phyloP scores from a whole-genome alignment of 2,113 vertebrate genomes.

The Corvus moneduloides region DNA sequence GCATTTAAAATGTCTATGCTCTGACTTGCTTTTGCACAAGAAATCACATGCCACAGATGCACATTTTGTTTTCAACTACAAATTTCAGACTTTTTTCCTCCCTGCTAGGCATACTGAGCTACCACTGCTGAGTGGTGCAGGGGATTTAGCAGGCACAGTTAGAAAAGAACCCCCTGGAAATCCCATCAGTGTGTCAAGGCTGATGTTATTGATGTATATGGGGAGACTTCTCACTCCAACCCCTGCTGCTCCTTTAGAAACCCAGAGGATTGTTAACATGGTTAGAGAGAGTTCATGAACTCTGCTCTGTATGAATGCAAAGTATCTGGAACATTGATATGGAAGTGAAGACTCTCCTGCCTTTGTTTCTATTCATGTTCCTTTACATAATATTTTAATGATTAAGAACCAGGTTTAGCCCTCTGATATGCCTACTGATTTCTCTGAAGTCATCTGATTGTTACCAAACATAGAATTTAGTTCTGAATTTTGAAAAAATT shows the following conservation, averaged over 20 bases:
- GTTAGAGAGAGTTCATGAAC: constrained; percentile 82
- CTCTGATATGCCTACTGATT: constrained; percentile 24
- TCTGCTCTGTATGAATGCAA: constrained; percentile 79
- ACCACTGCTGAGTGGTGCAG: constrained; percentile 25
- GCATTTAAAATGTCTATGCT: neutral
- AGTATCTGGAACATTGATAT: constrained; percentile 78
- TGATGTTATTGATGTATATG: constrained; percentile 79
- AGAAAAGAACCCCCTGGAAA: constrained; percentile 66
- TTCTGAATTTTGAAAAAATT: neutral
- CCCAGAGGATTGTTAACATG: constrained; percentile 79
- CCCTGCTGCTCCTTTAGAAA: constrained; percentile 81
- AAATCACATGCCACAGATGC: constrained; percentile 9
- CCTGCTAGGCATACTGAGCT: constrained; percentile 22
- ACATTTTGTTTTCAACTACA: constrained; percentile 38
- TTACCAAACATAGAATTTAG: neutral
- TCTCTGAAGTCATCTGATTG: neutral
- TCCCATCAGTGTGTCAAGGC: constrained; percentile 71
- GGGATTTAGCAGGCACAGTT: constrained; percentile 39
- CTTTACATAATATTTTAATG: constrained; percentile 70
- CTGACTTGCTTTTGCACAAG: constrained; percentile 22
- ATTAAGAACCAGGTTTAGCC: constrained; percentile 36
- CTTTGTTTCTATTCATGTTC: constrained; percentile 70
- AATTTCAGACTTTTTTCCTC: neutral
- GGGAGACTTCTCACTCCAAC: constrained; percentile 75
- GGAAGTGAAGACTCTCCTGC: constrained; percentile 62